phyloP scores from a whole-genome alignment of 2,797 vertebrate genomes.

The Parotocinclus haroldoi region DNA sequence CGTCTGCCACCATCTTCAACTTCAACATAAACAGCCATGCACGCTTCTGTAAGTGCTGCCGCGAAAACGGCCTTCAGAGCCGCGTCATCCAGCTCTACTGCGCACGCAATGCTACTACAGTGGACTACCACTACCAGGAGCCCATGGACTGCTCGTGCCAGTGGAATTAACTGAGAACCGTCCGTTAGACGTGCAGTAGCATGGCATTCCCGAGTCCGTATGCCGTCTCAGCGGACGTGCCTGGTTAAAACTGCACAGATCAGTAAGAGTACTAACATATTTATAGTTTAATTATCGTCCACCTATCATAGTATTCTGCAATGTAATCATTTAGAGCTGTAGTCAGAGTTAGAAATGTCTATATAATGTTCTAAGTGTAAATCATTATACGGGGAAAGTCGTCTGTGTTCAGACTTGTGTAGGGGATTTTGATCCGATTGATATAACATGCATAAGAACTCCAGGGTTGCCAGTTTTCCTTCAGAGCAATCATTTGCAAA shows the following conservation, averaged over 20 bases:
- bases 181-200: slow-evolving; percentile 15
- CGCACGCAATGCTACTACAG: slow-evolving; percentile 86
- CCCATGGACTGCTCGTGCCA: slow-evolving; percentile 94
- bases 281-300: slow-evolving; percentile 25
- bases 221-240: slow-evolving; percentile 13
- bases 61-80: slow-evolving; percentile 84
- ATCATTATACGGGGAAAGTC: too few species aligned
- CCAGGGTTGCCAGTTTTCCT: too few species aligned
- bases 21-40: slow-evolving; percentile 95
- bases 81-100: slow-evolving; percentile 87
- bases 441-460: too few species aligned
- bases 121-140: slow-evolving; percentile 88
- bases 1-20: slow-evolving; percentile 97
- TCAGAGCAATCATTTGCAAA: too few species aligned
- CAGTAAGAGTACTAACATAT: slow-evolving; percentile 35
- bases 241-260: slow-evolving; percentile 20
- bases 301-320: slow-evolving; percentile 23
- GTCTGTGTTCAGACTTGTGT: too few species aligned
- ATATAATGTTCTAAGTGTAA: background rate
- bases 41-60: slow-evolving; percentile 96
- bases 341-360: slow-evolving; percentile 13
- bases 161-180: slow-evolving; percentile 77
- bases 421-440: too few species aligned
- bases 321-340: slow-evolving; percentile 24
- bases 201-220: slow-evolving; percentile 14